A percentile compares a stretch with the other conserved stretches of the same genome.
Evolutionary conservation across 1,140 invertebrate genomes (phyloP).

Genomic region (Forficula auricularia): DNA sequence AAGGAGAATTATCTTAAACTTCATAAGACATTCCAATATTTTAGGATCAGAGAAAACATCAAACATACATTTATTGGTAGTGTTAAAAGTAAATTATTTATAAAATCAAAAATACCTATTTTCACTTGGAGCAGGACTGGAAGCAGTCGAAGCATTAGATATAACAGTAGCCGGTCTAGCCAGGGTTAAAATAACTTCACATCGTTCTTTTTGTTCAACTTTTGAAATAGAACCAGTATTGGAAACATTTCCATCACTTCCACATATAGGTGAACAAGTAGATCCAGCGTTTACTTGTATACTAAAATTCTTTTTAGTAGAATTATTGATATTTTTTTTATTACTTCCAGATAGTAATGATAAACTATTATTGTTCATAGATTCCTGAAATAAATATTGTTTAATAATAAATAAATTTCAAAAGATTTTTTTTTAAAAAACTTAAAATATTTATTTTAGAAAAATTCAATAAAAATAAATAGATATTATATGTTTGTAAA

Average conservation of each 20-base stretch:
- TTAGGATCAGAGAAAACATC: too few species aligned
- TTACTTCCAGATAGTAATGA: conserved; percentile 11
- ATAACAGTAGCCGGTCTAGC: conserved; percentile 54
- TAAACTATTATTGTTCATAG: conserved; percentile 22
- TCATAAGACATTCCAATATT: too few species aligned
- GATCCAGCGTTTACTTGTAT: conserved; percentile 13
- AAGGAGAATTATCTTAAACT: too few species aligned
- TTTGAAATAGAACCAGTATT: too few species aligned
- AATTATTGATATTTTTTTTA: conserved; percentile 19
- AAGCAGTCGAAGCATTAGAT: conserved; percentile 42
- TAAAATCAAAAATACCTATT: conserved; percentile 23
- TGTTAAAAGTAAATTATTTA: too few species aligned
- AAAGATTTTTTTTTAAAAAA: too few species aligned
- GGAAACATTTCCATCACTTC: neutral
- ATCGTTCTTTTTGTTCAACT: neutral
- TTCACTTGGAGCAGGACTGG: conserved; percentile 37
- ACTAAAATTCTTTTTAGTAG: conserved; percentile 19
- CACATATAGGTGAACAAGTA: neutral
- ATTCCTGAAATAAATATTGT: conserved; percentile 25
- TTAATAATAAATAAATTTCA: too few species aligned
- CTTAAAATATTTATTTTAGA: too few species aligned
- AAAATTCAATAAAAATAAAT: too few species aligned
- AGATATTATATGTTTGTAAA: too few species aligned
- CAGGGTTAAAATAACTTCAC: conserved; percentile 51
- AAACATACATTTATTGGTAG: too few species aligned